Percentiles rank a stretch among this genome's conserved stretches.
Evolutionary conservation across 2,888 invertebrate genomes (phyloP).

Genomic region (Chaetogeoica ovagalla): DNA sequence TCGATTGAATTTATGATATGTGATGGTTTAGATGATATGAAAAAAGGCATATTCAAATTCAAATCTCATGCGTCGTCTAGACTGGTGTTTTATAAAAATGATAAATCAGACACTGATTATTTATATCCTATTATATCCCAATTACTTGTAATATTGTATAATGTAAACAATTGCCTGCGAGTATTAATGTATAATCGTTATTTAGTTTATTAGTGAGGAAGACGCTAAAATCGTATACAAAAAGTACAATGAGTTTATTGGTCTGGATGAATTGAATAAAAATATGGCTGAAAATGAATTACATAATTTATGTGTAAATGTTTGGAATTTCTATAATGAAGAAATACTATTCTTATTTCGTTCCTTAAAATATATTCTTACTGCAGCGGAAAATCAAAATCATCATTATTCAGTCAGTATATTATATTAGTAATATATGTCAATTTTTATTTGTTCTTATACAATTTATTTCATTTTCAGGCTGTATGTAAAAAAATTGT

Average conservation of each 20-base stretch:
- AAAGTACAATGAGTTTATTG: slow-evolving; percentile 19
- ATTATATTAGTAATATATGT: background rate
- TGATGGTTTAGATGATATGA: slow-evolving; percentile 36
- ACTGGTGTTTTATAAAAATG: slow-evolving; percentile 36
- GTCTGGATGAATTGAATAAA: slow-evolving; percentile 20
- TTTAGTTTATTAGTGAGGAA: slow-evolving; percentile 35
- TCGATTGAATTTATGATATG: slow-evolving; percentile 37
- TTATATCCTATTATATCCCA: slow-evolving; percentile 38
- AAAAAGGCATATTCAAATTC: slow-evolving; percentile 43
- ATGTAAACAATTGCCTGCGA: too few species aligned
- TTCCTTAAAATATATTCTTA: slow-evolving; percentile 41
- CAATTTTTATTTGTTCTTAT: background rate
- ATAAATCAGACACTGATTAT: slow-evolving; percentile 40
- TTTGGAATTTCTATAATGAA: slow-evolving; percentile 48
- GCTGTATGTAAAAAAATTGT: slow-evolving; percentile 32
- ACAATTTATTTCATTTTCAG: slow-evolving; percentile 6
- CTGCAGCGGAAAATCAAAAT: slow-evolving; percentile 38
- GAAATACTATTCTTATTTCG: slow-evolving; percentile 46
- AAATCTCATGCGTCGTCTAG: slow-evolving; percentile 31
- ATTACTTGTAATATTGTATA: slow-evolving; percentile 37
- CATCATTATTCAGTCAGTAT: slow-evolving; percentile 35
- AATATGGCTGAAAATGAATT: slow-evolving; percentile 38
- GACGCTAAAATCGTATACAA: slow-evolving; percentile 26
- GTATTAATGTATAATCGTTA: background rate
- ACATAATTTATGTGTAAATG: slow-evolving; percentile 36